Conservation (phyloP, 2,888 invertebrate genomes). For the Masnerella sp. region DNA sequence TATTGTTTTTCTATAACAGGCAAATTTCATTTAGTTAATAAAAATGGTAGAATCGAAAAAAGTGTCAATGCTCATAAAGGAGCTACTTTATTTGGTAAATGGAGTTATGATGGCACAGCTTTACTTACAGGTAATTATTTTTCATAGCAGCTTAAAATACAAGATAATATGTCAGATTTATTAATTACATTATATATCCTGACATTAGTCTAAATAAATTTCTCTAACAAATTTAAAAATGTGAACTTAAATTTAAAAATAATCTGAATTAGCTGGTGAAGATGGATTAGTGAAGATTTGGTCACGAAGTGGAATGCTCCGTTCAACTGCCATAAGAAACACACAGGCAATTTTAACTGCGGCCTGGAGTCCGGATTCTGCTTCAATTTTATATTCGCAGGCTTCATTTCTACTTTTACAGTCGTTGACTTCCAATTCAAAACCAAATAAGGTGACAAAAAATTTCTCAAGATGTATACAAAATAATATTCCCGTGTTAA, state of each 20-base stretch:
- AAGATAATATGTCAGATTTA: too few relatives aligned
- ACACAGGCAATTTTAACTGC: conserved; percentile 90
- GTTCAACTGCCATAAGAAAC: conserved; percentile 92
- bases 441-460: conserved; percentile 81
- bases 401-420: conserved; percentile 84
- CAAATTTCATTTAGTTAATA: conserved; percentile 92
- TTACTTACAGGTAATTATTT: conserved; percentile 87
- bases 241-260: neutral
- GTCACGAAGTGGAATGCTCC: conserved; percentile 96
- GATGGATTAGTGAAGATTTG: conserved; percentile 98
- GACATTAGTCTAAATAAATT: too few relatives aligned
- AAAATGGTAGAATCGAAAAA: conserved; percentile 94
- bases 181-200: too few relatives aligned
- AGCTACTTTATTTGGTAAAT: conserved; percentile 91
- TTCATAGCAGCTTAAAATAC: too few relatives aligned
- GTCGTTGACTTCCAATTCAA: conserved; percentile 86
- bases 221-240: too few relatives aligned
- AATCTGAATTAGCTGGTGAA: conserved; percentile 86
- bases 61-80: conserved; percentile 94
- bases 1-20: too few relatives aligned
- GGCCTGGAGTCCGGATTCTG: conserved; percentile 88
- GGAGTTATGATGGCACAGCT: conserved; percentile 98
- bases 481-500: too few relatives aligned
- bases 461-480: too few relatives aligned
- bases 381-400: conserved; percentile 84